Percentiles rank a stretch among this genome's conserved stretches.
Conservation (phyloP, 2,888 invertebrate species). For the Alsophila aescularia region DNA sequence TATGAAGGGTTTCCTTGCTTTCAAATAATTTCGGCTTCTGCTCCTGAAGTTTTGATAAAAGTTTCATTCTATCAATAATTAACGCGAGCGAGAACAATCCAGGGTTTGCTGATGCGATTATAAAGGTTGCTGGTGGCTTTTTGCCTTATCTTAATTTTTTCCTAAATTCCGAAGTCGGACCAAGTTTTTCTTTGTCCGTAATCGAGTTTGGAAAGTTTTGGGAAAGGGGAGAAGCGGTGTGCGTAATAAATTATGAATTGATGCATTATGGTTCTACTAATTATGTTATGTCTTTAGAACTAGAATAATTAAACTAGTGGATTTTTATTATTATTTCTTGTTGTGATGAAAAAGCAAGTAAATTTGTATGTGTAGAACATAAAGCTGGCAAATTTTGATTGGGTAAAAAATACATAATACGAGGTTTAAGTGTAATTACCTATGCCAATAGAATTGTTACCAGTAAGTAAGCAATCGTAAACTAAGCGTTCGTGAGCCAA, state of each 20-base stretch:
- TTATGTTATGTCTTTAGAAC: conserved; percentile 10
- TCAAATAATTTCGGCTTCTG: conserved; percentile 84
- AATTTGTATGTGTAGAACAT: too few relatives aligned
- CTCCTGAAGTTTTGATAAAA: conserved; percentile 84
- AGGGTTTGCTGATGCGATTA: conserved; percentile 79
- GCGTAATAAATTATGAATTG: conserved; percentile 40
- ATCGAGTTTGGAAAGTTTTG: conserved; percentile 57
- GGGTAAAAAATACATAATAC: too few relatives aligned
- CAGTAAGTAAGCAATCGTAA: too few relatives aligned
- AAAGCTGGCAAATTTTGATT: too few relatives aligned
- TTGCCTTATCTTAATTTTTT: conserved; percentile 68
- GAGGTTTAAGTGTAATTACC: too few relatives aligned
- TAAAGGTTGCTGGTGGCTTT: conserved; percentile 67
- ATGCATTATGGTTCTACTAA: conserved; percentile 31
- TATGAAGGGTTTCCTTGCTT: conserved; percentile 84
- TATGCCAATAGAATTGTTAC: too few relatives aligned
- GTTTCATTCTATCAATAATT: conserved; percentile 85
- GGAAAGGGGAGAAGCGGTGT: conserved; percentile 49
- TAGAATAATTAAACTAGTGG: too few relatives aligned
- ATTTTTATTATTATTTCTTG: too few relatives aligned
- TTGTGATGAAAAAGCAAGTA: too few relatives aligned
- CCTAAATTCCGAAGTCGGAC: conserved; percentile 46
- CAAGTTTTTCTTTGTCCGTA: conserved; percentile 59
- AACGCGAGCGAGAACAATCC: conserved; percentile 79
- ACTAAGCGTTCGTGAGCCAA: too few relatives aligned